phyloP scores from a whole-genome alignment of 2,113 vertebrate genomes.

The Oreocharis arfaki region DNA sequence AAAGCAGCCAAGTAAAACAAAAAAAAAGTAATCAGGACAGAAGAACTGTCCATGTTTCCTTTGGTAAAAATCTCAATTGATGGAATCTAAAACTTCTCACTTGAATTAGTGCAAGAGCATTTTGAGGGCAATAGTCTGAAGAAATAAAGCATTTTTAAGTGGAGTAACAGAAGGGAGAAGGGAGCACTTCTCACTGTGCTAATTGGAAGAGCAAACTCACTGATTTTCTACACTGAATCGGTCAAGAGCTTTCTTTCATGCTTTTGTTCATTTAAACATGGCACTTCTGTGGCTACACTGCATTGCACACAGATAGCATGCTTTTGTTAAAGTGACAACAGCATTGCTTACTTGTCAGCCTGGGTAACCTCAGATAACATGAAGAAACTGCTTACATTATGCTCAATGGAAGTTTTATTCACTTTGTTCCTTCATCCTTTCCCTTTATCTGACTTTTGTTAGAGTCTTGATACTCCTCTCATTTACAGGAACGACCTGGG shows the following conservation, averaged over 20 bases:
- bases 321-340: constrained; percentile 50
- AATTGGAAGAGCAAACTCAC: not conserved
- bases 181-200: not conserved
- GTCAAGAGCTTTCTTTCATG: not conserved
- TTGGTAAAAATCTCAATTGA: not conserved
- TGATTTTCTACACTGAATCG: not conserved
- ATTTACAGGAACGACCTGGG: not conserved
- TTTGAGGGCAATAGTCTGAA: not conserved
- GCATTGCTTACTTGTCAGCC: constrained; percentile 50
- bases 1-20: not conserved
- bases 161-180: not conserved
- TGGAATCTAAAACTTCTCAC: not conserved
- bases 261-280: not conserved
- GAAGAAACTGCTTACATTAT: constrained; percentile 31
- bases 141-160: not conserved
- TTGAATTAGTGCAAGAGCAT: not conserved
- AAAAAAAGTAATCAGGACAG: not conserved
- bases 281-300: not conserved
- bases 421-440: constrained; percentile 15
- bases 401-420: constrained; percentile 51
- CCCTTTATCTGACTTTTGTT: constrained; percentile 30
- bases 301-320: not conserved
- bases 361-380: not conserved
- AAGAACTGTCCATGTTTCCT: not conserved
- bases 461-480: constrained; percentile 1